phyloP scores from a whole-genome alignment of 1,140 invertebrate species.

The Nautilus pompilius region DNA sequence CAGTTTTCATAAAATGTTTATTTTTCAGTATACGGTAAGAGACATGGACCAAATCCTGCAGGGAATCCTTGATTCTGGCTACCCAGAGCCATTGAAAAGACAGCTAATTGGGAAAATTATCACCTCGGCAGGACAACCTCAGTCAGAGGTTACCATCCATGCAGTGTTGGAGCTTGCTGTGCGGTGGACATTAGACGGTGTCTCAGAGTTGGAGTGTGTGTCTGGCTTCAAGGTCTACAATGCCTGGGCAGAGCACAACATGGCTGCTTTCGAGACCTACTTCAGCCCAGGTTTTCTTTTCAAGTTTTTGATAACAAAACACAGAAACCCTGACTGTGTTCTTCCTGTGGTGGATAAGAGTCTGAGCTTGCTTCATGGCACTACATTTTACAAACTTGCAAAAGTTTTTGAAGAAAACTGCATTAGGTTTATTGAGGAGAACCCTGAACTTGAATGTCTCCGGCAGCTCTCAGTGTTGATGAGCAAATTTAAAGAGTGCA shows the following conservation, averaged over 20 bases:
- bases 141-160: conserved; percentile 20
- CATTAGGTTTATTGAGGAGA: conserved; percentile 28
- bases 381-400: conserved; percentile 23
- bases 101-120: conserved; percentile 35
- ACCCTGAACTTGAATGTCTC: conserved; percentile 27
- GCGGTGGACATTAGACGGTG: conserved; percentile 36
- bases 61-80: conserved; percentile 36
- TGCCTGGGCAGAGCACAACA: conserved; percentile 37
- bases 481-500: conserved; percentile 32
- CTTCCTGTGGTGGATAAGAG: conserved; percentile 29
- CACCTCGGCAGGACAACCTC: conserved; percentile 21
- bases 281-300: conserved; percentile 34
- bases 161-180: conserved; percentile 31
- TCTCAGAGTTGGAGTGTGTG: conserved; percentile 22
- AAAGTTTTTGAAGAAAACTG: conserved; percentile 33
- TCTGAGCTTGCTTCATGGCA: conserved; percentile 18
- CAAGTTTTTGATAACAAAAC: conserved; percentile 25
- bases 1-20: too few species aligned
- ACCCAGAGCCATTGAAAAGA: conserved; percentile 40
- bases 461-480: conserved; percentile 33
- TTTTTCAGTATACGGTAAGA: background rate
- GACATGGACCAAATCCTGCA: conserved; percentile 45
- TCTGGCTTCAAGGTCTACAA: conserved; percentile 33
- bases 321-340: conserved; percentile 20
- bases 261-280: conserved; percentile 31